phyloP scores from a whole-genome alignment of 2,113 vertebrate genomes.

The Oxyura jamaicensis region DNA sequence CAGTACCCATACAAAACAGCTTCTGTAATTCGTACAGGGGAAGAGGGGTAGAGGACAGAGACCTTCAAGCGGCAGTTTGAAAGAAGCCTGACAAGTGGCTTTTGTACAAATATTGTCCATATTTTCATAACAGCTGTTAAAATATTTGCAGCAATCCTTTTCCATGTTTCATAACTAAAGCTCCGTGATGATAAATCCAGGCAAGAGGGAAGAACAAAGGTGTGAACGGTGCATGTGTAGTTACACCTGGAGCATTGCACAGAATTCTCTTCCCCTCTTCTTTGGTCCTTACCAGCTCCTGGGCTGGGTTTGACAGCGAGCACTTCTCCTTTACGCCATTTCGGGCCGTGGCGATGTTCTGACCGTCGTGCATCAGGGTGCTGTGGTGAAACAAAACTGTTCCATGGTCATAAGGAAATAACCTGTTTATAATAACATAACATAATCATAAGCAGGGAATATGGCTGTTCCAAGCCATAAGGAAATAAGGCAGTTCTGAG shows the following conservation, averaged over 20 bases:
- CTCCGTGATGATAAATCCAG: background rate
- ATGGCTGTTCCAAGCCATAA: fast-evolving
- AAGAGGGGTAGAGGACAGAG: fast-evolving
- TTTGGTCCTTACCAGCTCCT: background rate
- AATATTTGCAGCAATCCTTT: background rate
- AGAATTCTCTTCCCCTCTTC: background rate
- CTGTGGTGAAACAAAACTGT: background rate
- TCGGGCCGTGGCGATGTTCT: background rate
- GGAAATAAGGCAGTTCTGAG: background rate
- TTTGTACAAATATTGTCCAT: background rate
- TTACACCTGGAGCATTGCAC: background rate
- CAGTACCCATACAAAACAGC: background rate
- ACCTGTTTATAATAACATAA: background rate
- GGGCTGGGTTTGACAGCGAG: background rate
- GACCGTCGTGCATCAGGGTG: background rate
- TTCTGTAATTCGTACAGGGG: background rate
- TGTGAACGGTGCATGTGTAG: background rate
- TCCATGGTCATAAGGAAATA: fast-evolving
- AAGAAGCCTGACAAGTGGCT: background rate
- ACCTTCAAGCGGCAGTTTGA: background rate
- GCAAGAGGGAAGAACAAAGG: background rate
- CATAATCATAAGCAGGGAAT: too few species aligned
- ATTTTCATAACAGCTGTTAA: background rate
- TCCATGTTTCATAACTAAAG: background rate
- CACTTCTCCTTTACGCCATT: background rate